Percentiles rank a stretch among this genome's conserved stretches.
Conservation (phyloP, 2,113 vertebrate species). For the Grammomys surdaster region DNA sequence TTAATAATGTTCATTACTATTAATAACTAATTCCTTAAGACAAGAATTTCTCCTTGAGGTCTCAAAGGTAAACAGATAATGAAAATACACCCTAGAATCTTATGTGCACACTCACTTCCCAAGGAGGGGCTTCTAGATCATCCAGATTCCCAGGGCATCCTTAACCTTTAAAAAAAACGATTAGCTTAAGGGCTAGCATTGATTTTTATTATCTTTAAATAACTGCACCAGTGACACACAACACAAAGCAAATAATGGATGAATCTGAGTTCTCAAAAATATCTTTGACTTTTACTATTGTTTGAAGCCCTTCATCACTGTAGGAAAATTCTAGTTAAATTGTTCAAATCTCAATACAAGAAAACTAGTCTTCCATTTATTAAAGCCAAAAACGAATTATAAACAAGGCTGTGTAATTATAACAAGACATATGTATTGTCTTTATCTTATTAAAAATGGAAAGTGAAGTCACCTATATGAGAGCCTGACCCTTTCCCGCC, state of each 20-base stretch:
- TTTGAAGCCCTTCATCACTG: background rate
- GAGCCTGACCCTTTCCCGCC: background rate
- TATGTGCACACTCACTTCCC: background rate
- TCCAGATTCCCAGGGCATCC: constrained; percentile 11
- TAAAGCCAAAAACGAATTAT: constrained; percentile 35
- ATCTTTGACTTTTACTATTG: constrained; percentile 47
- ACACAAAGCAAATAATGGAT: constrained; percentile 10
- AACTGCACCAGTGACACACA: background rate
- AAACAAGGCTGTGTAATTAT: constrained; percentile 10
- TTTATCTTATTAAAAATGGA: constrained; percentile 51
- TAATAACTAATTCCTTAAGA: constrained; percentile 39
- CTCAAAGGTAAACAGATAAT: background rate
- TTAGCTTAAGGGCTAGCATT: background rate
- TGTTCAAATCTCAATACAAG: constrained; percentile 43
- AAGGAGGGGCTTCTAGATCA: background rate
- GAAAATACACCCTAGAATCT: constrained; percentile 4
- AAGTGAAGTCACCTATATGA: constrained; percentile 24
- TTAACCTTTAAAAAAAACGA: background rate
- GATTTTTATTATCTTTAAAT: background rate
- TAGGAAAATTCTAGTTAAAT: constrained; percentile 18
- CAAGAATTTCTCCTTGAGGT: constrained; percentile 8
- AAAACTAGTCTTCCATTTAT: constrained; percentile 43
- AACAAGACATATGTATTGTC: background rate
- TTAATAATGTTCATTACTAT: constrained; percentile 13
- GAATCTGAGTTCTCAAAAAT: constrained; percentile 30